Conservation (phyloP, 2,888 invertebrate genomes). For the Busseola fusca region DNA sequence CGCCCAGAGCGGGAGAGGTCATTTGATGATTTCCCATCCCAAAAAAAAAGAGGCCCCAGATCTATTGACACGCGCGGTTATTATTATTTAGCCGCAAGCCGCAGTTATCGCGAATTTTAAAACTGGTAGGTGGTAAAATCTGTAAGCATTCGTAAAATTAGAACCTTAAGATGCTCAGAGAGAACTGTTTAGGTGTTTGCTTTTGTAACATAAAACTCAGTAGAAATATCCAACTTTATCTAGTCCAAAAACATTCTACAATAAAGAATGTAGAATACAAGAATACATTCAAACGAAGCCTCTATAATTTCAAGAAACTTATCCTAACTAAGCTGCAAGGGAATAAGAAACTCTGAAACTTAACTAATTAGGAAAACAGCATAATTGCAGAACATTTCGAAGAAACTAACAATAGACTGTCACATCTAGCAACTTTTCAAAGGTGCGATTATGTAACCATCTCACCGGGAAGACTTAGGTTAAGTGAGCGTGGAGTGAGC, state of each 20-base stretch:
- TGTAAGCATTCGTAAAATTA: background rate
- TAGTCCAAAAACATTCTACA: background rate
- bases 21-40: no score
- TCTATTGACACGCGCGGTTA: no score
- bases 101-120: no score
- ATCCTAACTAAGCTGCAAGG: background rate
- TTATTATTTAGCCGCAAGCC: no score
- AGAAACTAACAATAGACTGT: background rate
- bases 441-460: no score
- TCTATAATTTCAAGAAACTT: conserved; percentile 7
- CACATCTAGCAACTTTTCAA: conserved; percentile 24
- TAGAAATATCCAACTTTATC: background rate
- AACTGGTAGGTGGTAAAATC: no score
- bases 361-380: conserved; percentile 13
- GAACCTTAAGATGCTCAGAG: background rate
- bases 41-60: no score
- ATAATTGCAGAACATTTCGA: background rate
- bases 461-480: no score
- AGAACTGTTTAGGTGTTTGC: background rate
- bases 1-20: no score
- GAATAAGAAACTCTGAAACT: conserved; percentile 12
- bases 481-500: no score
- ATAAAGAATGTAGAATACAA: background rate
- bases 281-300: no score
- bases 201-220: background rate